These are phyloP conservation scores for Helicolenus hilgendorfi DNA, from an alignment of 2,797 vertebrate species.

Conservation along the genomic window DNA sequence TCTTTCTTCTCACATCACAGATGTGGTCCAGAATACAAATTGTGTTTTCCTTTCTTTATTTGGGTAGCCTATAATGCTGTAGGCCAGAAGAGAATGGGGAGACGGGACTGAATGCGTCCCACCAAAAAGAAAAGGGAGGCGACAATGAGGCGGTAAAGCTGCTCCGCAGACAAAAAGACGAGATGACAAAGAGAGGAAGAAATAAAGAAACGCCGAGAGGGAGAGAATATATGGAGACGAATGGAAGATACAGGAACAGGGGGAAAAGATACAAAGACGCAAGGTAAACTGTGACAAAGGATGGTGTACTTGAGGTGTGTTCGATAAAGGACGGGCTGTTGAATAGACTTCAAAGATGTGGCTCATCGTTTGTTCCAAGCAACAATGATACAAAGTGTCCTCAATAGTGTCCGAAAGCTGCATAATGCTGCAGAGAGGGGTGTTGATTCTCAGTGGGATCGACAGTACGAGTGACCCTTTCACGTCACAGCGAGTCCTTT, in stretches of 20 bases:
- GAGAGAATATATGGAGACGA: conserved; percentile 11
- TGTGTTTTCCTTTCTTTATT: conserved; percentile 64
- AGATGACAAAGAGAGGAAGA: conserved; percentile 27
- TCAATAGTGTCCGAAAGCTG: not conserved
- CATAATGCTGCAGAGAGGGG: not conserved
- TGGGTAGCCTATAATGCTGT: conserved; percentile 63
- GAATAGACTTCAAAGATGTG: not conserved
- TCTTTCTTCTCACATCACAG: conserved; percentile 46
- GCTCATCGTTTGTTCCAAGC: not conserved
- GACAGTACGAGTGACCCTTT: not conserved
- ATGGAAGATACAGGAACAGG: conserved; percentile 5
- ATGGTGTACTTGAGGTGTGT: not conserved
- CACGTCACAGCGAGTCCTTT: conserved; percentile 13
- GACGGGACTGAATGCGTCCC: conserved; percentile 43
- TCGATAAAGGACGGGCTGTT: not conserved
- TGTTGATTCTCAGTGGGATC: not conserved
- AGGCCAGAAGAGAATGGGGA: conserved; percentile 64
- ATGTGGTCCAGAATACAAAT: conserved; percentile 84
- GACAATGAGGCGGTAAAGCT: conserved; percentile 37
- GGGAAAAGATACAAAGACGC: conserved; percentile 1
- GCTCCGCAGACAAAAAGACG: conserved; percentile 32
- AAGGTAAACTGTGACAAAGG: conserved; percentile 18
- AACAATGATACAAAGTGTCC: not conserved
- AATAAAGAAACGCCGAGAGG: not conserved
- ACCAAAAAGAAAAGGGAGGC: conserved; percentile 32